Percentiles rank a stretch among this genome's conserved stretches.
Evolutionary conservation across 1,140 invertebrate species (phyloP).

Genomic region (Penaeus chinensis): DNA sequence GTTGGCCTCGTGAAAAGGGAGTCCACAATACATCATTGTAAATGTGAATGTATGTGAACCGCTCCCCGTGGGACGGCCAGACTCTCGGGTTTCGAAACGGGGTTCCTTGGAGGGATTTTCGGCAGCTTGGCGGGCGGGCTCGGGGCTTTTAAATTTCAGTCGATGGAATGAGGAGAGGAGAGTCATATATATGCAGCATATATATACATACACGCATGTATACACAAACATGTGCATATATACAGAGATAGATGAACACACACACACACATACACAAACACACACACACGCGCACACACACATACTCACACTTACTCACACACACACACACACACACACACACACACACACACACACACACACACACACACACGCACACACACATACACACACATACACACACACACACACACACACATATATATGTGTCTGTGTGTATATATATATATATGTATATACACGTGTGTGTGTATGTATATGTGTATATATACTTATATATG

Average conservation of each 20-base stretch:
- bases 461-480: too few relatives aligned
- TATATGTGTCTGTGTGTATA: too few relatives aligned
- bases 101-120: background rate
- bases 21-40: too few relatives aligned
- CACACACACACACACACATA: too few relatives aligned
- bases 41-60: too few relatives aligned
- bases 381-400: too few relatives aligned
- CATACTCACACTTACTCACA: background rate
- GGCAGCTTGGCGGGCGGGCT: background rate
- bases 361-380: background rate
- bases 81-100: too few relatives aligned
- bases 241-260: background rate
- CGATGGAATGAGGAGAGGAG: background rate
- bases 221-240: conserved; percentile 10
- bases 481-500: too few relatives aligned
- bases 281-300: conserved; percentile 8
- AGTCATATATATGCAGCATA: background rate
- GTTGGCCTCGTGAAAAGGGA: too few relatives aligned
- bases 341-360: background rate
- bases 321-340: background rate
- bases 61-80: too few relatives aligned
- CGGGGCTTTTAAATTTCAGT: background rate
- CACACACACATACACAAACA: conserved; percentile 20
- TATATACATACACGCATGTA: conserved; percentile 13
- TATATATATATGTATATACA: too few relatives aligned